Evolutionary conservation across 2,888 invertebrate species (phyloP), one percentile per base, ranked within the genome.

Genomic region (Tubiluchus corallicola): DNA sequence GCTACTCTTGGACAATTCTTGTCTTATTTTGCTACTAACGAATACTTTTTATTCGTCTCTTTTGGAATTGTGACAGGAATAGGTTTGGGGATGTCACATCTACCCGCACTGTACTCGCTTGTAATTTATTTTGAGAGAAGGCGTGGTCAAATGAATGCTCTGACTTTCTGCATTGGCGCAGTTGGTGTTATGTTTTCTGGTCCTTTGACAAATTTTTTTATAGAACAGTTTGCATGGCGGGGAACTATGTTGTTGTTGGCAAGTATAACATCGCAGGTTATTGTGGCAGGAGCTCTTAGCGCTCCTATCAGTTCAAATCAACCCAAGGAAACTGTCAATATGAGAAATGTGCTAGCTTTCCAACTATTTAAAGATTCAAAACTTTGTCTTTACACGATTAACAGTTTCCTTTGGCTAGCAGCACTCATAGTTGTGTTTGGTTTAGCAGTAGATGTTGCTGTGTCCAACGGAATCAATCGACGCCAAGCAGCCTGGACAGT

Each of bases 21-120:
- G 9, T 29, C 29, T n/a, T 29, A 9, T 29, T 29, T 29, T 29
- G n/a, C 29, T n/a, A 29, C 29, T 29, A n/a, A 29, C 29, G 9
- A 29, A 9, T 29, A 29, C n/a, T 29, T 29, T n/a, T n/a, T 29
- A 29, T 29, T 29, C 29, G n/a, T 29, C 9, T 29, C 29, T 9
- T 29, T 9, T 29, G 29, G 29, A 29, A n/a, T 29, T 29, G n/a
- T 29, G 29, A 29, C 29, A 29, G 29, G 29, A 29, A 29, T 29
- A 9, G 29, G 29, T 29, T n/a, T 29, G n/a, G 29, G 29, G 9
- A n/a, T 9, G n/a, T 29, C 29, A 9, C 29, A 29, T n/a, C 29
- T 29, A 29, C 29, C 29, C 9, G 29, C 29, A 29, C 29, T 29
- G 9, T 29, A 29, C 29, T 29, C 29, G 29, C 9, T 29, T n/a